Conservation (phyloP, 2,113 vertebrate species). For the Pteruthius melanotis region DNA sequence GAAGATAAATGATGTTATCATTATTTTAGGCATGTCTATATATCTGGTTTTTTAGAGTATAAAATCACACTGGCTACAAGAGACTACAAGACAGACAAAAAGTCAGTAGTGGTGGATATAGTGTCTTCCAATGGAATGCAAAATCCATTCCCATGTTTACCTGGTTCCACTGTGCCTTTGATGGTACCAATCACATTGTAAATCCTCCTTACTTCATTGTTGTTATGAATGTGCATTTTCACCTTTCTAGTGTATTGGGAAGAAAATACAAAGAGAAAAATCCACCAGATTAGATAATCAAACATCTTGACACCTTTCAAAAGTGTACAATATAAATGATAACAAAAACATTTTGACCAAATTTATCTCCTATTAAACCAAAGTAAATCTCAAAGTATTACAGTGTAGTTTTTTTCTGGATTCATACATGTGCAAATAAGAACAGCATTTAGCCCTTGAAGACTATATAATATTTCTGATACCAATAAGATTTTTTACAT, state of each 20-base stretch:
- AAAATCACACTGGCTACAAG: not conserved
- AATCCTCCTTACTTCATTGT: slow-evolving; percentile 84
- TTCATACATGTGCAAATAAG: not conserved
- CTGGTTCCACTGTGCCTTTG: slow-evolving; percentile 87
- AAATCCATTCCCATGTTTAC: slow-evolving; percentile 57
- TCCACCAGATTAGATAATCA: not conserved
- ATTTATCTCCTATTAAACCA: not conserved
- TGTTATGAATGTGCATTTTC: slow-evolving; percentile 85
- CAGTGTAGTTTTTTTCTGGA: not conserved
- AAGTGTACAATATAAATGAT: not conserved
- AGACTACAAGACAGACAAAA: not conserved
- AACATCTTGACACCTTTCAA: not conserved
- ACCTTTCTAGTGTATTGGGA: slow-evolving; percentile 76
- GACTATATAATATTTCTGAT: not conserved
- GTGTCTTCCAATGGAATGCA: not conserved
- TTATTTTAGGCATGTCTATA: not conserved
- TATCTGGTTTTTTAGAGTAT: not conserved
- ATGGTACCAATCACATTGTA: slow-evolving; percentile 93
- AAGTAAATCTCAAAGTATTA: not conserved
- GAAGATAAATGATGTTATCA: not conserved
- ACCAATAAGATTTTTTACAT: not conserved
- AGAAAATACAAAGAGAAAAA: slow-evolving; percentile 11
- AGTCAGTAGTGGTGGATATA: not conserved
- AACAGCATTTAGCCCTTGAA: not conserved
- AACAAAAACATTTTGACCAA: not conserved